Base-by-base conservation (phyloP, 2,888 invertebrate genomes). In the Portevinia maculata region DNA sequence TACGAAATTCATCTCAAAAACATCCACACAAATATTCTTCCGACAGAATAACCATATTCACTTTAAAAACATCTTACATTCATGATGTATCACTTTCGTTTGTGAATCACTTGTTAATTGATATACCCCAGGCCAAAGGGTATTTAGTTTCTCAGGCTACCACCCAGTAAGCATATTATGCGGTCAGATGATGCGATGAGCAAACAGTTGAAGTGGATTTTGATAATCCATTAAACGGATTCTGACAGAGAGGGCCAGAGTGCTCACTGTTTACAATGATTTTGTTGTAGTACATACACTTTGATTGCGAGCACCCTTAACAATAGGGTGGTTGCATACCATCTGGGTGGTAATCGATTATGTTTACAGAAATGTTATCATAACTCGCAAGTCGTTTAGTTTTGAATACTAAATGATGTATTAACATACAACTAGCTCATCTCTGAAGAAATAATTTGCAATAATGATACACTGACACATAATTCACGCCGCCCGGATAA, bases 121-220 rank as follows among this genome's bases (percentile, higher is more conserved):
- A 84, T 84, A 69, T 79, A 37, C 32, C 44, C 37, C 21, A 19
- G 32, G n/a, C n/a, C n/a, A n/a, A n/a, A 4, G 39, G 30, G 39
- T 83, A 73, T 83, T 46, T n/a, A 73, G 15, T 83, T 78, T 57
- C 79, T 3, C 9, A 17, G 5, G 60, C 24, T 21, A 24, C 64
- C 69, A 76, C 70, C 69, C 78, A 69, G 39, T 15, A 5, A 37
- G 37, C 44, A 53, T 46, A 64, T 39, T 48, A 24, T 24, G 64
- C 46, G 69, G 81, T 64, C 75, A 65, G 70, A 70, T 81, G 78
- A 76, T 83, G 83, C 62, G 46, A 62, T 74, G 67, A 48, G 41
- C 74, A 88, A 88, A 88, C 87, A 88, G 86, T 86, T 86, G 87
- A 88, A 89, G 89, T 89, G 88, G 85, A 85, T 87, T 87, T 88